Conservation (phyloP, 2,113 vertebrate species). For the Festucalex cinctus region DNA sequence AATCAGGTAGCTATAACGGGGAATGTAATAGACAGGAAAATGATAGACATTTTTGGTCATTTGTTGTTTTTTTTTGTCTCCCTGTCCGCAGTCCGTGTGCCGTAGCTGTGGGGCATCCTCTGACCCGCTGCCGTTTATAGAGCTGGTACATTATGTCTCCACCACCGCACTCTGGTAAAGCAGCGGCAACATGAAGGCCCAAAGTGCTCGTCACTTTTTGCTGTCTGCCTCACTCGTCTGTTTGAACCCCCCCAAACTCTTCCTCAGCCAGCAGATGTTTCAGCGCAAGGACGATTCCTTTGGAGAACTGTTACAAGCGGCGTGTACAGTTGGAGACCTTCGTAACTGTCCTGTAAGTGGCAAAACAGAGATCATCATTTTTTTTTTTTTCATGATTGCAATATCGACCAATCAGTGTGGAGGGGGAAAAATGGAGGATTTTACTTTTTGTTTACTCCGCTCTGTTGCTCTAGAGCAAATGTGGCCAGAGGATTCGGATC, state of each 20-base stretch:
- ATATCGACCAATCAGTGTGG: too few species aligned
- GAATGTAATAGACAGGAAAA: background rate
- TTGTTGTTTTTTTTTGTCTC: slow-evolving; percentile 15
- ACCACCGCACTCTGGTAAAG: slow-evolving; percentile 94
- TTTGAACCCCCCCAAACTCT: slow-evolving; percentile 4
- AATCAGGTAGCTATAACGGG: background rate
- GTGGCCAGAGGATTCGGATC: slow-evolving; percentile 92
- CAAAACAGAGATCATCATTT: too few species aligned
- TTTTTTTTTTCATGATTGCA: too few species aligned
- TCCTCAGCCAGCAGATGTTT: slow-evolving; percentile 82
- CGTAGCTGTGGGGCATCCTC: slow-evolving; percentile 95
- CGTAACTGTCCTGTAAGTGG: slow-evolving; percentile 91
- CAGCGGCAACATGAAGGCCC: background rate
- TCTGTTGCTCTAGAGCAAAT: slow-evolving; percentile 81
- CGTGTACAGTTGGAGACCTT: slow-evolving; percentile 88
- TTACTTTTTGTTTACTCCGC: background rate
- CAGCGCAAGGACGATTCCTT: slow-evolving; percentile 88
- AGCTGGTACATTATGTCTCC: slow-evolving; percentile 96
- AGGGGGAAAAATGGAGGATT: background rate
- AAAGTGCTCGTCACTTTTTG: background rate
- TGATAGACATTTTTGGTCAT: slow-evolving; percentile 4
- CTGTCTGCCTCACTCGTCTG: background rate
- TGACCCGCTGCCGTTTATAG: slow-evolving; percentile 92
- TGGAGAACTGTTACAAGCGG: slow-evolving; percentile 88
- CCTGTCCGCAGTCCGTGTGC: slow-evolving; percentile 82